Evolutionary conservation across 2,113 vertebrate species (phyloP).

Genomic region (Cyprinus carpio): DNA sequence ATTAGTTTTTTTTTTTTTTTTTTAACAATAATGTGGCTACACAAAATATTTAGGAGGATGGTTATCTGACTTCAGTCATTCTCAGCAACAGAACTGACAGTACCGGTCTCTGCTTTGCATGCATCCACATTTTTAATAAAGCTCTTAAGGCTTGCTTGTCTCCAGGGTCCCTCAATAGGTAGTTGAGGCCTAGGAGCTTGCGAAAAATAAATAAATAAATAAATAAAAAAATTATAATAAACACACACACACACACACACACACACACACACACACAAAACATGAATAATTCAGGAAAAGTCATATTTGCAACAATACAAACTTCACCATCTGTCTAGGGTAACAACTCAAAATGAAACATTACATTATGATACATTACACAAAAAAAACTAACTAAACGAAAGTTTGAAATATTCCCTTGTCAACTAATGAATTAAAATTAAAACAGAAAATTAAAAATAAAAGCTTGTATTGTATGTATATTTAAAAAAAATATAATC

Average conservation of each 20-base stretch:
- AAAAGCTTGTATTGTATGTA: not conserved
- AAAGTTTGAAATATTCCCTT: too few relatives aligned
- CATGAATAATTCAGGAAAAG: not conserved
- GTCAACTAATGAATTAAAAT: too few relatives aligned
- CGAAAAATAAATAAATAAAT: too few relatives aligned
- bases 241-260: too few relatives aligned
- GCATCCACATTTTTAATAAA: slow-evolving; percentile 75
- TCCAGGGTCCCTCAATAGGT: slow-evolving; percentile 76
- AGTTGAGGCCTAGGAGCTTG: slow-evolving; percentile 72
- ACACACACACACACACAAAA: too few relatives aligned
- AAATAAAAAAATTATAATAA: too few relatives aligned
- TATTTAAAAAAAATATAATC: too few relatives aligned
- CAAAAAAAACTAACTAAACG: not conserved
- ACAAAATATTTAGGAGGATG: not conserved
- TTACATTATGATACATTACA: too few relatives aligned
- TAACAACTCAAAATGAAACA: not conserved
- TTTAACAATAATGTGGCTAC: not conserved
- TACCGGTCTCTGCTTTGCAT: slow-evolving; percentile 72
- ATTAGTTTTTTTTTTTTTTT: not conserved
- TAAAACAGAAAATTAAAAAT: not conserved
- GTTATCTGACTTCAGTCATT: not conserved
- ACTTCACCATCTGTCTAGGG: not conserved
- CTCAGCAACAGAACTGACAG: slow-evolving; percentile 5
- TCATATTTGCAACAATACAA: not conserved
- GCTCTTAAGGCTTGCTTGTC: slow-evolving; percentile 72